These are phyloP conservation scores for Zeuzera pyrina DNA, from an alignment of 2,888 invertebrate genomes.

Conservation along the genomic window DNA sequence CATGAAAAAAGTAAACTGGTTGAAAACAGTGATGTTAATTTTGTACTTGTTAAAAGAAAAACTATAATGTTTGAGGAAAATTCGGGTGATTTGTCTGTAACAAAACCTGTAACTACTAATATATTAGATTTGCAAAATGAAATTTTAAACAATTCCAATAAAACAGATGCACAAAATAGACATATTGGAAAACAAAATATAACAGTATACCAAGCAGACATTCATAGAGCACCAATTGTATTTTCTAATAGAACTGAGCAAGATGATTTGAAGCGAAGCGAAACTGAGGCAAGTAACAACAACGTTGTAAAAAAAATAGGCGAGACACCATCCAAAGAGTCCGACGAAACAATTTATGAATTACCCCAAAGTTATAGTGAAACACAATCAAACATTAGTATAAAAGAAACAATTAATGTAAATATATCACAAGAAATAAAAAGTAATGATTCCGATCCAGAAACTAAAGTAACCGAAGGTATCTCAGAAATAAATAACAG, in stretches of 20 bases:
- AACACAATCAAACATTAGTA: neutral
- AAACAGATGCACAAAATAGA: neutral
- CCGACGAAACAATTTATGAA: too few relatives aligned
- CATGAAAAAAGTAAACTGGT: too few relatives aligned
- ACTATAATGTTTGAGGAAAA: constrained; percentile 20
- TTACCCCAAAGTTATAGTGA: neutral
- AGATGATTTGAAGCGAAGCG: too few relatives aligned
- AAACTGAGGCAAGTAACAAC: too few relatives aligned
- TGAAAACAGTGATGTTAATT: neutral
- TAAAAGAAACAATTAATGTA: neutral
- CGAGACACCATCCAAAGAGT: too few relatives aligned
- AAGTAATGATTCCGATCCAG: neutral
- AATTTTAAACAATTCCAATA: neutral
- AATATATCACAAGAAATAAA: neutral
- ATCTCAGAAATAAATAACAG: too few relatives aligned
- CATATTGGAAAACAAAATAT: constrained; percentile 13
- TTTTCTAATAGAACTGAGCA: constrained; percentile 1
- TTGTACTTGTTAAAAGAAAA: constrained; percentile 11
- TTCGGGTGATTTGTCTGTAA: constrained; percentile 21
- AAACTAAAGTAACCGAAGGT: too few relatives aligned
- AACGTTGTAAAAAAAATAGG: too few relatives aligned
- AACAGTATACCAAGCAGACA: constrained; percentile 23
- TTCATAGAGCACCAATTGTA: constrained; percentile 5
- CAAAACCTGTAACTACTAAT: constrained; percentile 19
- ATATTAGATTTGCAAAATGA: constrained; percentile 8